A percentile compares a stretch with the other conserved stretches of the same genome.
These are phyloP conservation scores for Mactra quadrangularis DNA, from an alignment of 1,140 invertebrate genomes.

Conservation along the genomic window DNA sequence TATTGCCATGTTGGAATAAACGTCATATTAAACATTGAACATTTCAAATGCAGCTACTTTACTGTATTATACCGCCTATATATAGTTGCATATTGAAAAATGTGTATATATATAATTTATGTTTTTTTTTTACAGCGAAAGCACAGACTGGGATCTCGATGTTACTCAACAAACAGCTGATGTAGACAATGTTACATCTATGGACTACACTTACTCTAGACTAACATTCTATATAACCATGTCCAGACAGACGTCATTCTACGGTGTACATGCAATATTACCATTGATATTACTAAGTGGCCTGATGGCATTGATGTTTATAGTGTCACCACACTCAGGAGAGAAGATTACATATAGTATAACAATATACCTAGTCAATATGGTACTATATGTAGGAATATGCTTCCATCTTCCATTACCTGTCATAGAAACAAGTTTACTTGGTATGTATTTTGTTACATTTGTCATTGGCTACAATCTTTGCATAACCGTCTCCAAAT, in stretches of 20 bases:
- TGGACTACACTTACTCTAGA: background rate
- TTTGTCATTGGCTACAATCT: too few relatives aligned
- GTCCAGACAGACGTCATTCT: background rate
- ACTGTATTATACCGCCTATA: too few relatives aligned
- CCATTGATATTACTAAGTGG: slow-evolving; percentile 35
- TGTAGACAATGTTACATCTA: background rate
- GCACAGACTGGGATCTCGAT: background rate
- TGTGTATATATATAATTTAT: too few relatives aligned
- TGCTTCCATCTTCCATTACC: too few relatives aligned
- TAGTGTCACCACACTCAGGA: slow-evolving; percentile 27
- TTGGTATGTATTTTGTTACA: too few relatives aligned
- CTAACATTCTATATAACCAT: slow-evolving; percentile 29
- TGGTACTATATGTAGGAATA: slow-evolving; percentile 9
- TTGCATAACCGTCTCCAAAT: too few relatives aligned
- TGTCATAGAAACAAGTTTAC: too few relatives aligned
- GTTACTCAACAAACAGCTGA: background rate
- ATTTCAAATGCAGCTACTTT: too few relatives aligned
- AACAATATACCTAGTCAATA: slow-evolving; percentile 12
- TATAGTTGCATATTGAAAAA: too few relatives aligned
- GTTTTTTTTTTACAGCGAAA: slow-evolving; percentile 24
- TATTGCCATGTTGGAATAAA: too few relatives aligned
- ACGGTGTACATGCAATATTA: slow-evolving; percentile 17
- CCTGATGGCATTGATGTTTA: slow-evolving; percentile 16
- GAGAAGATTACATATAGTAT: slow-evolving; percentile 34
- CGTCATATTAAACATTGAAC: too few relatives aligned